These are phyloP conservation scores for Champsocephalus esox DNA, from an alignment of 2,797 vertebrate species.

Conservation along the genomic window DNA sequence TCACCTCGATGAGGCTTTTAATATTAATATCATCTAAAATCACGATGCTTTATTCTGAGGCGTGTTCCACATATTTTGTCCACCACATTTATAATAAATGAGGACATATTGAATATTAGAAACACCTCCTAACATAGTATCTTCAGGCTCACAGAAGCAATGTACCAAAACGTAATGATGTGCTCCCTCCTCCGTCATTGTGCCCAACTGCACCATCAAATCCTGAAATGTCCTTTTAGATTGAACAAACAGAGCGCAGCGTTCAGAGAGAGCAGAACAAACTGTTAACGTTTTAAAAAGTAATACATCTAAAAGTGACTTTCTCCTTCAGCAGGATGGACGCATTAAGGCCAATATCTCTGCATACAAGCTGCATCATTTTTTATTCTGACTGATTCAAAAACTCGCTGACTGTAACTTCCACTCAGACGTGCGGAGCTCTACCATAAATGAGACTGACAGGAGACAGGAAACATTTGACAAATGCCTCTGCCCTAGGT, in stretches of 20 bases:
- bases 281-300: conserved; percentile 7
- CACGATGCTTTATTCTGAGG: not conserved
- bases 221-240: conserved; percentile 15
- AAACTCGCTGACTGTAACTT: conserved; percentile 23
- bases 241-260: not conserved
- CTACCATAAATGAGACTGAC: conserved; percentile 32
- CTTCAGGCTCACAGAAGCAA: conserved; percentile 6
- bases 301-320: not conserved
- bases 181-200: conserved; percentile 7
- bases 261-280: not conserved
- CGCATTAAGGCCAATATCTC: not conserved
- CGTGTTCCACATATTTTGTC: conserved; percentile 5
- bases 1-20: not conserved
- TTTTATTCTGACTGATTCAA: not conserved
- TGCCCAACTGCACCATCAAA: not conserved
- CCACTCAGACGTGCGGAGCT: conserved; percentile 27
- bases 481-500: conserved; percentile 37
- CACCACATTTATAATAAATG: not conserved
- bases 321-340: conserved; percentile 1
- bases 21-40: conserved; percentile 4
- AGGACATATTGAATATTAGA: conserved; percentile 3
- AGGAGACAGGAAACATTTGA: conserved; percentile 45
- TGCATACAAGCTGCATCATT: not conserved
- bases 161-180: conserved; percentile 27
- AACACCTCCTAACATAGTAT: conserved; percentile 6